Conservation (phyloP, 2,888 invertebrate species). For the Penaeus monodon region DNA sequence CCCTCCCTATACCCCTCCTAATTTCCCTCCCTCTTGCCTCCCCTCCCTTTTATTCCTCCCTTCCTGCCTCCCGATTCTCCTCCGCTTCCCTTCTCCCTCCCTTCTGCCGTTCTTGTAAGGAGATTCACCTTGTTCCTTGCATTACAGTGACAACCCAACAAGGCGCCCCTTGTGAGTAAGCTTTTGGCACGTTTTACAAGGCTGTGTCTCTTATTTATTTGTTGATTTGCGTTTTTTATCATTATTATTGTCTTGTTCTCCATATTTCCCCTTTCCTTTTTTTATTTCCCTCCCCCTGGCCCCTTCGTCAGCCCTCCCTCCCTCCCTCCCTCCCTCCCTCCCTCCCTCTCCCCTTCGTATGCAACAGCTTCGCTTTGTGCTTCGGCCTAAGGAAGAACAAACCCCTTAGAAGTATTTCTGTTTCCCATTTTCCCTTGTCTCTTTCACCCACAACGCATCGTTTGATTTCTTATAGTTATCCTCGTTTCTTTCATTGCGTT, state of each 20-base stretch:
- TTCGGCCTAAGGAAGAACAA: no score
- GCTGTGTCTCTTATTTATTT: slow-evolving; percentile 10
- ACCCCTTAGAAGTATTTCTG: not conserved
- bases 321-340: no score
- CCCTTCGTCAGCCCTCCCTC: not conserved
- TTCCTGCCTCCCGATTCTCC: no score
- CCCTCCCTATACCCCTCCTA: no score
- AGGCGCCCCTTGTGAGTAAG: slow-evolving; percentile 34
- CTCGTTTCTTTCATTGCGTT: no score
- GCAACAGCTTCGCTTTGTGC: no score
- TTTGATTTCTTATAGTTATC: no score
- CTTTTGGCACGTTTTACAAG: slow-evolving; percentile 22
- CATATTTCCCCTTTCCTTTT: not conserved
- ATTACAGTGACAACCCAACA: slow-evolving; percentile 24
- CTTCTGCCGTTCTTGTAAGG: not conserved
- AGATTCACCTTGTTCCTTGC: slow-evolving; percentile 30
- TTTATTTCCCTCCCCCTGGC: not conserved
- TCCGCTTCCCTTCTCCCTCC: no score
- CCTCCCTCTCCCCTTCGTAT: not conserved
- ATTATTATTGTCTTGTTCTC: not conserved
- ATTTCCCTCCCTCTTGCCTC: no score
- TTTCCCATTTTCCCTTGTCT: not conserved
- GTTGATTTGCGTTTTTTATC: not conserved
- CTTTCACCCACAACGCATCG: not conserved
- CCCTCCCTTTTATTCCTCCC: no score